phyloP scores from a whole-genome alignment of 2,113 vertebrate genomes.

The Mormyrus iriodes region DNA sequence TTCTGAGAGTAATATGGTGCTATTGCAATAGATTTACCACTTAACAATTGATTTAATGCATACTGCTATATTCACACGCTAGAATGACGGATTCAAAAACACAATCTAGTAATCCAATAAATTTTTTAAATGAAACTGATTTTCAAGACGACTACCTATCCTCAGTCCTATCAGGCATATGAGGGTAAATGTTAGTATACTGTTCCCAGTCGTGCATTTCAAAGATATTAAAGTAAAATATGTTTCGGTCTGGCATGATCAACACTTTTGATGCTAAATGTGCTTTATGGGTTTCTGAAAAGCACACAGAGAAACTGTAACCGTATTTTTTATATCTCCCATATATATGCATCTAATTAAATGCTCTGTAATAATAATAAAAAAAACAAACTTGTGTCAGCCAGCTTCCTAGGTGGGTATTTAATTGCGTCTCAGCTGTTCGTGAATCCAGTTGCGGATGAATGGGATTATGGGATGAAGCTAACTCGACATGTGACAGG shows the following conservation, averaged over 20 bases:
- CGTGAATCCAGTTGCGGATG: not conserved
- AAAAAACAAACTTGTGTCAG: not conserved
- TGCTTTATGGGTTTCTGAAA: not conserved
- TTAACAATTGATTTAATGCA: not conserved
- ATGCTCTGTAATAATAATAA: not conserved
- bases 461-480: not conserved
- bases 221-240: not conserved
- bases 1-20: not conserved
- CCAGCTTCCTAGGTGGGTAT: not conserved
- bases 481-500: not conserved
- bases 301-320: not conserved
- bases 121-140: not conserved
- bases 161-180: not conserved
- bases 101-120: not conserved
- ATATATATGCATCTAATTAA: constrained; percentile 19
- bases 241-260: not conserved
- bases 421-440: not conserved
- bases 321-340: not conserved
- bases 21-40: not conserved
- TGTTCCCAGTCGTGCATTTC: not conserved
- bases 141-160: not conserved
- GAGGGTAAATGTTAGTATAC: not conserved
- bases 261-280: not conserved
- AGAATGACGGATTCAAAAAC: not conserved
- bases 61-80: not conserved